Percentiles rank a stretch among this genome's conserved stretches.
These are phyloP conservation scores for Anastrepha ludens DNA, from an alignment of 1,140 invertebrate genomes.

Conservation along the genomic window DNA sequence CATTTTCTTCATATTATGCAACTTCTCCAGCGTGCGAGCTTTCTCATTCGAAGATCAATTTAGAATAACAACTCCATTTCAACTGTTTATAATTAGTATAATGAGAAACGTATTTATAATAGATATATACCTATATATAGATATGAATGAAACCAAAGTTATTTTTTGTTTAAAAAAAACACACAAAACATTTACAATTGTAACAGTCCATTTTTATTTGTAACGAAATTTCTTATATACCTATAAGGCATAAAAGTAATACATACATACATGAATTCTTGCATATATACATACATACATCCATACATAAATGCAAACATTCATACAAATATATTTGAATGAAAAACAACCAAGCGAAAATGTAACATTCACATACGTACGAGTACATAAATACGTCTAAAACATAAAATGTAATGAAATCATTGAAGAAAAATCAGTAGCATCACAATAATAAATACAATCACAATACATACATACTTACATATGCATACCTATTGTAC, in stretches of 20 bases:
- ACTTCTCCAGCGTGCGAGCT: neutral
- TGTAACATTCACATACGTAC: neutral
- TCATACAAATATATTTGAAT: too few species aligned
- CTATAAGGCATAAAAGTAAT: constrained; percentile 15
- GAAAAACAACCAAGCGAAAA: neutral
- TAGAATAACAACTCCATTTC: constrained; percentile 16
- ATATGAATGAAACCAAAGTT: constrained; percentile 49
- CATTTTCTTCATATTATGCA: neutral
- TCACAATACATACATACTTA: constrained; percentile 6
- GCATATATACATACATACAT: neutral
- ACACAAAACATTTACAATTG: neutral
- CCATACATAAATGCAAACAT: neutral
- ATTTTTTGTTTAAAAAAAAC: neutral
- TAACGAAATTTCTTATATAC: constrained; percentile 33
- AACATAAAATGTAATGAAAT: neutral
- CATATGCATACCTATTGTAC: neutral
- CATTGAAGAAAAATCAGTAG: constrained; percentile 6
- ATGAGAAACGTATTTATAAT: neutral
- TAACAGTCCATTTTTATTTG: constrained; percentile 10
- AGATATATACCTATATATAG: constrained; percentile 2
- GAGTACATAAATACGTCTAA: neutral
- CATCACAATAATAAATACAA: neutral
- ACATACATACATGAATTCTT: constrained; percentile 4
- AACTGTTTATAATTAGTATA: constrained; percentile 30
- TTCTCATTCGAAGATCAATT: constrained; percentile 46